Conservation (phyloP, 1,140 invertebrate species). For the Brachionus angularis region DNA sequence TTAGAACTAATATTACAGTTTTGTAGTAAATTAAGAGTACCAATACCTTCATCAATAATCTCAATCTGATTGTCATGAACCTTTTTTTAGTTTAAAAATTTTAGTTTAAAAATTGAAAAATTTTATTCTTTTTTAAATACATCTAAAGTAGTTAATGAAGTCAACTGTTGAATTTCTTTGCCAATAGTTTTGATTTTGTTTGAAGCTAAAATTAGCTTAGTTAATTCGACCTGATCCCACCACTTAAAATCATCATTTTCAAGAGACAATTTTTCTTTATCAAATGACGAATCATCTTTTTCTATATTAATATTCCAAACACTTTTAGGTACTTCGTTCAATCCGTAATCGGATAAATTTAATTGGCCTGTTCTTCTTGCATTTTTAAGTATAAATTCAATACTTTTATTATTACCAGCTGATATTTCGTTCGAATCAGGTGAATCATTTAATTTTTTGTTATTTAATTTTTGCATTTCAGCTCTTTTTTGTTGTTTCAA, state of each 20-base stretch:
- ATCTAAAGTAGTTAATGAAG: slow-evolving; percentile 68
- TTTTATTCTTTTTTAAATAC: slow-evolving; percentile 55
- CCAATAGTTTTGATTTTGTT: slow-evolving; percentile 69
- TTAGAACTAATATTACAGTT: slow-evolving; percentile 58
- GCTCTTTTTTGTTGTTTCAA: slow-evolving; percentile 35
- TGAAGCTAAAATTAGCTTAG: slow-evolving; percentile 72
- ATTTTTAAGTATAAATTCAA: slow-evolving; percentile 64
- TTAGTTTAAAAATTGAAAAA: slow-evolving; percentile 5
- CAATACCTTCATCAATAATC: slow-evolving; percentile 58
- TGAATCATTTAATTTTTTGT: background rate
- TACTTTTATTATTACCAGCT: slow-evolving; percentile 45
- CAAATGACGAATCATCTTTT: slow-evolving; percentile 61
- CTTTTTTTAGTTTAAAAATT: slow-evolving; percentile 58
- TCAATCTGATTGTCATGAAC: slow-evolving; percentile 73
- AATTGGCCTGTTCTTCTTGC: slow-evolving; percentile 73
- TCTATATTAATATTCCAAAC: slow-evolving; percentile 76
- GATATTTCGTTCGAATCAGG: slow-evolving; percentile 44
- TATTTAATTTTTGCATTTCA: slow-evolving; percentile 5
- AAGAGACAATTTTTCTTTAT: background rate
- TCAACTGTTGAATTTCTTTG: slow-evolving; percentile 66
- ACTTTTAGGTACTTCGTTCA: slow-evolving; percentile 71
- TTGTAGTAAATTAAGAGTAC: slow-evolving; percentile 49
- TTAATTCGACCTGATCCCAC: slow-evolving; percentile 78
- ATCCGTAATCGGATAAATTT: slow-evolving; percentile 70
- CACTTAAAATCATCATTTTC: slow-evolving; percentile 65